Evolutionary conservation across 2,797 vertebrate species (phyloP), one percentile per base, ranked within the genome.

Genomic region (Tokudaia tokunoshimensis): DNA sequence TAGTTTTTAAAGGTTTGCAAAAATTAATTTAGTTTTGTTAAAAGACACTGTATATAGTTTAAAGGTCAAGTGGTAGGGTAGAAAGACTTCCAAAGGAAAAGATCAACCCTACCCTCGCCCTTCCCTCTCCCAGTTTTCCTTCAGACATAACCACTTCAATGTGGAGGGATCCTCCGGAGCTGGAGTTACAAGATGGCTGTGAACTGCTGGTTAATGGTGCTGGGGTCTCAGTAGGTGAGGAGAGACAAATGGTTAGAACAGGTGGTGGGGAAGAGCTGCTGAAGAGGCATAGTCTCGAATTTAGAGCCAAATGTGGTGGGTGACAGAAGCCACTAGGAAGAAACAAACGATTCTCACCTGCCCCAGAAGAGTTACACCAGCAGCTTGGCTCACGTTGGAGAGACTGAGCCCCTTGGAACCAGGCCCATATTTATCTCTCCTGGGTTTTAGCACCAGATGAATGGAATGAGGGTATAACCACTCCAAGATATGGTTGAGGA

Each of bases 1-100:
- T 52, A 76, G 61, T 65, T 93, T 81, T 90, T 92, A 13, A 63
- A 92, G 47, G n/a, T 80, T 95, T 84, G 34, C 63, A 83, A 83
- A 83, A 91, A 76, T 87, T 86, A 93, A 94, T 84, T 92, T 79
- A 44, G n/a, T 80, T 75, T 90, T 90, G 74, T 44, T 75, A 34
- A 80, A 91, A 37, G 37, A 91, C 94, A 31, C 31, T 17, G 26
- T 61, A 44, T 29, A 34, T 41, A 24, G 22, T 91, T 92, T 92
- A 83, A 97, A 85, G 79, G 55, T 91, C 90, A 95, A 31, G 19
- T 75, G 3, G 19, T 57, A 24, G 22, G 59, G 59, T 61, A 61
- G n/a, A 81, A 81, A 93, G 37, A 1, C 47, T 41, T 55, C 19
- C 26, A 34, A 55, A 87, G 89, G 72, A 81, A 92, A 74, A 75